Percentiles rank a stretch among this genome's conserved stretches.
Conservation (phyloP, 2,797 vertebrate species). For the Enteromius argenteus region DNA sequence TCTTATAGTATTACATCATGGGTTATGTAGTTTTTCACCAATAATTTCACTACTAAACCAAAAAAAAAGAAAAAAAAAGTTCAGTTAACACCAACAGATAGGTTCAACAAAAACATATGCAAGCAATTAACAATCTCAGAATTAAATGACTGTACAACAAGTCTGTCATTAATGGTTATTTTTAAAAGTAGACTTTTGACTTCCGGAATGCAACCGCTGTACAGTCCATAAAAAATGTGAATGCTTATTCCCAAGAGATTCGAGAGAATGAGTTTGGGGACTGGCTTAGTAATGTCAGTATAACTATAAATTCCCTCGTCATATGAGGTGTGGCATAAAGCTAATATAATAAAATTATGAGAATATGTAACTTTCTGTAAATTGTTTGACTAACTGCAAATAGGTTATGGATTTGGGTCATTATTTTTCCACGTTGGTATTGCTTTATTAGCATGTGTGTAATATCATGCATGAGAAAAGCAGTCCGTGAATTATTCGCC, state of each 20-base stretch:
- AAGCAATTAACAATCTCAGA: not conserved
- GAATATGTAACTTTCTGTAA: not conserved
- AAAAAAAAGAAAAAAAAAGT: no score
- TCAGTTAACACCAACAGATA: no score
- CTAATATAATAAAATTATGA: not conserved
- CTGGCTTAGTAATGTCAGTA: not conserved
- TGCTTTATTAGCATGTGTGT: not conserved
- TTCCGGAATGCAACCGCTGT: not conserved
- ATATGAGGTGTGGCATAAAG: not conserved
- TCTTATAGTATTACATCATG: not conserved
- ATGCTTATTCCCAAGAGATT: not conserved
- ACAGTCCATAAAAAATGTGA: not conserved
- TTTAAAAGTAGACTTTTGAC: not conserved
- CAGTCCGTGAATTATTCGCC: fast-evolving
- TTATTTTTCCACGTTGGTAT: not conserved
- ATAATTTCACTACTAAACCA: not conserved
- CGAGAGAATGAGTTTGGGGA: not conserved
- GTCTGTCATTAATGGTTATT: not conserved
- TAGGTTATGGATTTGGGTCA: not conserved
- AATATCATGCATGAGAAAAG: not conserved
- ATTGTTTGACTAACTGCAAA: not conserved
- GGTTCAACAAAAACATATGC: no score
- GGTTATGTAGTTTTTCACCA: not conserved
- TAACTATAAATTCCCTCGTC: not conserved
- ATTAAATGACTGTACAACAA: not conserved